phyloP scores from a whole-genome alignment of 2,113 vertebrate species.

The Ceyx margarethae region DNA sequence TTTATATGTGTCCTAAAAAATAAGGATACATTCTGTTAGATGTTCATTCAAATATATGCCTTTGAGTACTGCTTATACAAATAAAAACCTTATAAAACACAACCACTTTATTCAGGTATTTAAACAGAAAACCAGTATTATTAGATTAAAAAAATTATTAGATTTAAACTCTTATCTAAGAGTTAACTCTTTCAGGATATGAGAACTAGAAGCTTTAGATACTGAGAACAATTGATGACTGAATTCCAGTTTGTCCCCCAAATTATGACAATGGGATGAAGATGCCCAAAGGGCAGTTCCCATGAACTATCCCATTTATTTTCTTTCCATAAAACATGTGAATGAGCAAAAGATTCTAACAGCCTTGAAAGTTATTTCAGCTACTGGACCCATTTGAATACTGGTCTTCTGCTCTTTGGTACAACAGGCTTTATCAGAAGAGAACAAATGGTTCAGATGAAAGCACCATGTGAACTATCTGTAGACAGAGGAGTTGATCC shows the following conservation, averaged over 20 bases:
- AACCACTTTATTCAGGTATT: not conserved
- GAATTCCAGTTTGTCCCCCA: not conserved
- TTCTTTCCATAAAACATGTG: not conserved
- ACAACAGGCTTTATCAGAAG: not conserved
- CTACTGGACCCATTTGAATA: not conserved
- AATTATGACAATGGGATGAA: not conserved
- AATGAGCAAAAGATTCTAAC: not conserved
- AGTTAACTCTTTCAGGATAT: not conserved
- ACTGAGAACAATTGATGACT: not conserved
- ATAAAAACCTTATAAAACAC: not conserved
- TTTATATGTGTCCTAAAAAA: slow-evolving; percentile 61
- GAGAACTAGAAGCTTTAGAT: not conserved
- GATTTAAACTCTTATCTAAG: not conserved
- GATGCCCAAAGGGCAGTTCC: not conserved
- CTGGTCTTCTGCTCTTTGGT: too few species aligned
- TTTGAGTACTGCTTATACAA: not conserved
- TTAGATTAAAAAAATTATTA: not conserved
- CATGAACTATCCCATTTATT: too few species aligned
- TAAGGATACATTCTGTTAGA: not conserved
- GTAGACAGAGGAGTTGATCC: not conserved
- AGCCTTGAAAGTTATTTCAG: not conserved
- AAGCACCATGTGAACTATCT: not conserved
- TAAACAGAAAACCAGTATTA: not conserved
- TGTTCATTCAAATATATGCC: not conserved
- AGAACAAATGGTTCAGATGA: not conserved